Conservation (phyloP, 1,140 invertebrate species). For the Drosophila ohnishii region DNA sequence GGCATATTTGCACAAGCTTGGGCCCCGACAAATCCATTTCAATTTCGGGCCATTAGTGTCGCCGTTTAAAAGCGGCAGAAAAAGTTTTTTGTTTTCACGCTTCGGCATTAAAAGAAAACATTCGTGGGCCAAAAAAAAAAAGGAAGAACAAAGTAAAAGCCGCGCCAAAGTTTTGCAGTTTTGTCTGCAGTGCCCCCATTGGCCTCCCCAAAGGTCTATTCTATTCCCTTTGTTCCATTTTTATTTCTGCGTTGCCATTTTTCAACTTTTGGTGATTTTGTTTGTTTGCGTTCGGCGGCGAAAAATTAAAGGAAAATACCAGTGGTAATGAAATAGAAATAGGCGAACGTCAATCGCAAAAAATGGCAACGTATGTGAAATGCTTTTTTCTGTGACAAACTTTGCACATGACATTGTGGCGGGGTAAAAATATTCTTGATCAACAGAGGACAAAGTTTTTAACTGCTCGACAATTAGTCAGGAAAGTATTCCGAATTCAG, state of each 20-base stretch:
- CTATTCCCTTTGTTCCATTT: constrained; percentile 1
- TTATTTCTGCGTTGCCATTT: constrained; percentile 47
- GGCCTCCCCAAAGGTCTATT: neutral
- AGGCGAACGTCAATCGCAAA: constrained; percentile 30
- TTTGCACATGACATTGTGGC: constrained; percentile 21
- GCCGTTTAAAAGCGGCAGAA: constrained; percentile 57
- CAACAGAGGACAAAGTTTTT: constrained; percentile 33
- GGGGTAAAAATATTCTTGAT: constrained; percentile 8
- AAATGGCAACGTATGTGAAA: constrained; percentile 9
- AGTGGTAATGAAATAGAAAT: constrained; percentile 71
- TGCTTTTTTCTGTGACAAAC: constrained; percentile 5
- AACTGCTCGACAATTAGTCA: constrained; percentile 45
- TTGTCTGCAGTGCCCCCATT: constrained; percentile 63
- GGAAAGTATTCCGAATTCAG: constrained; percentile 12
- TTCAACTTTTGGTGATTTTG: constrained; percentile 50
- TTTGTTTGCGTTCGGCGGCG: constrained; percentile 63
- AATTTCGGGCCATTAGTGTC: constrained; percentile 75
- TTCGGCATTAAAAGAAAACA: constrained; percentile 78
- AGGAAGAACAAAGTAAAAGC: constrained; percentile 21
- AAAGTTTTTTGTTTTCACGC: constrained; percentile 80
- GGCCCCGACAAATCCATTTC: constrained; percentile 66
- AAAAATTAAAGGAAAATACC: constrained; percentile 78
- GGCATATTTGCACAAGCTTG: constrained; percentile 69
- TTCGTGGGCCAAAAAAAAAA: constrained; percentile 38
- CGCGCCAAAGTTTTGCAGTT: constrained; percentile 71